A percentile compares a stretch with the other conserved stretches of the same genome.
phyloP scores from a whole-genome alignment of 2,113 vertebrate species.

The Hucho hucho region DNA sequence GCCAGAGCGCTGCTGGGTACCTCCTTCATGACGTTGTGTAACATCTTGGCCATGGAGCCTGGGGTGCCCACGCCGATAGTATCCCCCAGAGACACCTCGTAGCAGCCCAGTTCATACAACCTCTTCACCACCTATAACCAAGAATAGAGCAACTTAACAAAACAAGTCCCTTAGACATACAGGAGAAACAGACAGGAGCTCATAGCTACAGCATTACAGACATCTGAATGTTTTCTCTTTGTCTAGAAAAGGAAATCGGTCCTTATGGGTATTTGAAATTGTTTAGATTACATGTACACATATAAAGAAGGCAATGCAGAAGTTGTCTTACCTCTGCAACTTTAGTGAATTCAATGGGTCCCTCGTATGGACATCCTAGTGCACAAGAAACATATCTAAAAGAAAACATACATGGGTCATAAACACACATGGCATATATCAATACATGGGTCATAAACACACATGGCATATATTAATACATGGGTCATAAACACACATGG shows the following conservation, averaged over 20 bases:
- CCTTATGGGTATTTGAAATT: neutral
- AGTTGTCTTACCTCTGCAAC: conserved; percentile 82
- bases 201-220: neutral
- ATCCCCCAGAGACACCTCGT: conserved; percentile 91
- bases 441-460: no score
- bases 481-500: neutral
- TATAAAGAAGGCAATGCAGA: neutral
- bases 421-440: neutral
- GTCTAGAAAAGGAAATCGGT: neutral
- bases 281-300: neutral
- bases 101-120: conserved; percentile 89
- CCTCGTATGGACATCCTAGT: conserved; percentile 90
- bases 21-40: conserved; percentile 86
- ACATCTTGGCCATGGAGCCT: conserved; percentile 86
- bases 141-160: conserved; percentile 15
- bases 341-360: conserved; percentile 79
- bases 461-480: no score
- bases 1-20: conserved; percentile 83
- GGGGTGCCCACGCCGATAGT: conserved; percentile 90
- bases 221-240: neutral
- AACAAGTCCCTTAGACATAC: conserved; percentile 38
- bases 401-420: neutral
- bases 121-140: conserved; percentile 85
- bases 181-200: conserved; percentile 41
- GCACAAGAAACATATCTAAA: conserved; percentile 91